These are phyloP conservation scores for Branchellion lobata DNA, from an alignment of 2,888 invertebrate species.

Conservation along the genomic window DNA sequence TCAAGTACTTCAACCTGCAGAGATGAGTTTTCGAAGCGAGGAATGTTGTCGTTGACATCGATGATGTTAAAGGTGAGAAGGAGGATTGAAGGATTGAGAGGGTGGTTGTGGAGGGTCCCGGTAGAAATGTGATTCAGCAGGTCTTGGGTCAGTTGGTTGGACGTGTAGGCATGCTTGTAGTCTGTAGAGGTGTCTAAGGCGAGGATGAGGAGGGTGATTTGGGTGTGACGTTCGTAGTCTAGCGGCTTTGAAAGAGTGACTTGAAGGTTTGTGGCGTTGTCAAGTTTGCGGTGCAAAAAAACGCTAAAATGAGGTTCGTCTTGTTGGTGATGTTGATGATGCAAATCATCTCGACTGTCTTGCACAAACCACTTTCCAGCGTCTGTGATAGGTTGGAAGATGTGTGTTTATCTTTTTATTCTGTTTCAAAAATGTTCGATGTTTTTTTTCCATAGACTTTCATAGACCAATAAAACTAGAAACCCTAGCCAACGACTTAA, in stretches of 20 bases:
- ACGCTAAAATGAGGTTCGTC: conserved; percentile 13
- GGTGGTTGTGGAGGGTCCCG: conserved; percentile 62
- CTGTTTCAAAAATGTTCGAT: too few relatives aligned
- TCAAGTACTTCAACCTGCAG: conserved; percentile 75
- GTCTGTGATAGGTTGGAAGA: not conserved
- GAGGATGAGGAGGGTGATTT: conserved; percentile 51
- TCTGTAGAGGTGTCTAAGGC: conserved; percentile 63
- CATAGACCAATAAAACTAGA: too few relatives aligned
- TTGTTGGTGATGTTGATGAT: conserved; percentile 3
- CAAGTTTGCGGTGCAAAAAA: conserved; percentile 14
- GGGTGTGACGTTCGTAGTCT: conserved; percentile 25
- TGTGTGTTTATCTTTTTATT: not conserved
- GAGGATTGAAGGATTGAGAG: conserved; percentile 67
- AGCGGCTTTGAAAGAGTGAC: conserved; percentile 15
- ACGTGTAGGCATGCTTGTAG: conserved; percentile 55
- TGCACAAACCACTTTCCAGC: not conserved
- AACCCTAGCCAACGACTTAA: too few relatives aligned
- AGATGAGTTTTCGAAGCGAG: conserved; percentile 73
- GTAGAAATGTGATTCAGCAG: not conserved
- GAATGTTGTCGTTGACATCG: conserved; percentile 88
- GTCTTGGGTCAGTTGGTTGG: conserved; percentile 54
- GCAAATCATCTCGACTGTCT: not conserved
- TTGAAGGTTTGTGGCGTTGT: conserved; percentile 23
- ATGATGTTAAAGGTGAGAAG: conserved; percentile 67
- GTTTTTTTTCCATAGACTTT: too few relatives aligned